Evolutionary conservation across 1,140 invertebrate species (phyloP), one percentile per base, ranked within the genome.

Genomic region (Drosophila carrolli): DNA sequence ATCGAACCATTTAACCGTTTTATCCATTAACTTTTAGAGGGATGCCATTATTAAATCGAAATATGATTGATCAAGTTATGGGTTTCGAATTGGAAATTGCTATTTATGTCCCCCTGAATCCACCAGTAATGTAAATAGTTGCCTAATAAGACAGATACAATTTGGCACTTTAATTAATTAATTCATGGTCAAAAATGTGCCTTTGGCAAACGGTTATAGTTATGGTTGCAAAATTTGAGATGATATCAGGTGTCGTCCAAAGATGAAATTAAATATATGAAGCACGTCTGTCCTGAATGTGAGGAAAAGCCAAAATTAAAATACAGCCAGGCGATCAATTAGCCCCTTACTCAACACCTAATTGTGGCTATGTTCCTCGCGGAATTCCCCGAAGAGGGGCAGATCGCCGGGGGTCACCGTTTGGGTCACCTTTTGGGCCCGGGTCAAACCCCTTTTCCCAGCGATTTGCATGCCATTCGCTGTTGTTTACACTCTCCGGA

Each of bases 401-500:
- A 5, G 13, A 11, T 60, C 32, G 57, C 9, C 43, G 27, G 41
- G 16, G 44, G n/a, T 14, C 16, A 51, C 14, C 43, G 27, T 46
- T 60, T 48, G n/a, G 23, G 37, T 51, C 27, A 47, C 19, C 8
- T 37, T 37, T 44, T 44, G 2, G 13, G 23, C 2, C 9, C 5
- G 8, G 29, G n/a, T 51, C 48, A 51, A 51, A 35, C 8, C 5
- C 8, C 3, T 16, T 14, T 41, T 29, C 2, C 38, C 32, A 38
- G 19, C 29, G 16, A 58, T 58, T 71, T 23, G 60, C 60, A 37
- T 16, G 53, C 38, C 66, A 23, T 54, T 66, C 14, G 14, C 43
- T 53, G 66, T 68, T 50, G 51, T 41, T 71, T 41, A 71, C 65
- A 58, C 68, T 71, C 44, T 50, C 53, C 68, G 66, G 68, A 72